These are phyloP conservation scores for Mya arenaria DNA, from an alignment of 1,140 invertebrate genomes.

Conservation along the genomic window DNA sequence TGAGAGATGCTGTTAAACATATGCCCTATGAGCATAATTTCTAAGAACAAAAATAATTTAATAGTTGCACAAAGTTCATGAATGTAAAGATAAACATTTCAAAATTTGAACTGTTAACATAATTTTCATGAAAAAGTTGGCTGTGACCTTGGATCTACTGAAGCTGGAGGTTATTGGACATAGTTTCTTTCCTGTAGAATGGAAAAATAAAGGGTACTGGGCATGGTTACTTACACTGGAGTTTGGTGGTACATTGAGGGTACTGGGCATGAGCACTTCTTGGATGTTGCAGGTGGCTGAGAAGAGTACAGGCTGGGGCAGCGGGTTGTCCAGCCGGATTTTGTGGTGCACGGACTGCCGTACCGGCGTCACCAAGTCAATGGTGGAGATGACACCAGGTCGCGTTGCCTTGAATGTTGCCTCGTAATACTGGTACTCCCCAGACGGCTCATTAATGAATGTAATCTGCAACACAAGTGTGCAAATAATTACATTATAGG, in stretches of 20 bases:
- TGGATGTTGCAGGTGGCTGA: slow-evolving; percentile 69
- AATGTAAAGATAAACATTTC: too few species aligned
- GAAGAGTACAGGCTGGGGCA: slow-evolving; percentile 73
- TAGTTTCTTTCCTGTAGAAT: too few species aligned
- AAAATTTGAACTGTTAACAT: too few species aligned
- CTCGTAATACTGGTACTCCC: slow-evolving; percentile 80
- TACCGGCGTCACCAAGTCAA: slow-evolving; percentile 79
- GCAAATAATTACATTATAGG: too few species aligned
- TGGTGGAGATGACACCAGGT: slow-evolving; percentile 73
- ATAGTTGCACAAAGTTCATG: too few species aligned
- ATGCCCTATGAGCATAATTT: too few species aligned
- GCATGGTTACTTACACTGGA: slow-evolving; percentile 71
- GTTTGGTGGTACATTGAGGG: slow-evolving; percentile 73
- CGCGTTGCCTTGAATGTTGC: slow-evolving; percentile 76
- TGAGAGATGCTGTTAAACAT: too few species aligned
- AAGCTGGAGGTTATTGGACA: too few species aligned
- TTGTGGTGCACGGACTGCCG: slow-evolving; percentile 76
- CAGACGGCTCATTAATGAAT: slow-evolving; percentile 79
- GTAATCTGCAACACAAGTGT: too few species aligned
- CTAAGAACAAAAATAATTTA: too few species aligned
- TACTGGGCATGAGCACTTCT: slow-evolving; percentile 77
- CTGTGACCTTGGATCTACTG: too few species aligned
- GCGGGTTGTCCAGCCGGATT: slow-evolving; percentile 78
- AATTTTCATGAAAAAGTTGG: too few species aligned
- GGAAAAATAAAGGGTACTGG: neutral